phyloP scores from a whole-genome alignment of 2,888 invertebrate genomes.

The Xanthia icteritia region DNA sequence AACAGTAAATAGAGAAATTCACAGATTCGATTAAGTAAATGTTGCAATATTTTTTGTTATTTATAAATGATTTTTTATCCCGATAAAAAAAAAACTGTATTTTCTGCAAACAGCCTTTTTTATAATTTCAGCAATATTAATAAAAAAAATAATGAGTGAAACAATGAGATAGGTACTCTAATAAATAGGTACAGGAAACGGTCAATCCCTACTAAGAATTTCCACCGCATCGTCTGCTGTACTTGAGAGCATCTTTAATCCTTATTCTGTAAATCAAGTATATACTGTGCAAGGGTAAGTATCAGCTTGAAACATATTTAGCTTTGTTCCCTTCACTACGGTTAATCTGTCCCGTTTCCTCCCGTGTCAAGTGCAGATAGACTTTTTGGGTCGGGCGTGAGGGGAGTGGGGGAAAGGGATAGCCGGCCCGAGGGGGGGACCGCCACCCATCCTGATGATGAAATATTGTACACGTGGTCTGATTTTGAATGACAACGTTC shows the following conservation, averaged over 20 bases:
- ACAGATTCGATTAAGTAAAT: conserved; percentile 7
- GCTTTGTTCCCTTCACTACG: conserved; percentile 90
- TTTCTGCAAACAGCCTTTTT: too few species aligned
- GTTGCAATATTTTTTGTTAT: background rate
- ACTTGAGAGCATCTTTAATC: conserved; percentile 39
- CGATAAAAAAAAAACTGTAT: background rate
- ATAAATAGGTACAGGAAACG: background rate
- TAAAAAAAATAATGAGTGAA: background rate
- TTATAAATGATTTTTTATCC: background rate
- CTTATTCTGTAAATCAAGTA: conserved; percentile 73
- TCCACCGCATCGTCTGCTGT: conserved; percentile 10
- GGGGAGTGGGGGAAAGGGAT: conserved; percentile 69
- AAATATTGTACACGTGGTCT: conserved; percentile 94
- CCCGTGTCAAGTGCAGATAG: conserved; percentile 90
- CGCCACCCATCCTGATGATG: conserved; percentile 91
- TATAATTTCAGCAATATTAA: background rate
- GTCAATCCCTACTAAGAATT: background rate
- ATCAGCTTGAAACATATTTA: conserved; percentile 90
- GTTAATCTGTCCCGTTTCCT: conserved; percentile 91
- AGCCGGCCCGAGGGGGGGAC: conserved; percentile 72
- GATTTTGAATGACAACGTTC: conserved; percentile 93
- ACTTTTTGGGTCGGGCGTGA: conserved; percentile 87
- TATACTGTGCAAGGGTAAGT: conserved; percentile 84
- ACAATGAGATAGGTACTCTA: background rate
- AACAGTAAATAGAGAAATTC: conserved; percentile 70